A percentile compares a stretch with the other conserved stretches of the same genome.
phyloP scores from a whole-genome alignment of 1,140 invertebrate species.

The Papilio helenus region DNA sequence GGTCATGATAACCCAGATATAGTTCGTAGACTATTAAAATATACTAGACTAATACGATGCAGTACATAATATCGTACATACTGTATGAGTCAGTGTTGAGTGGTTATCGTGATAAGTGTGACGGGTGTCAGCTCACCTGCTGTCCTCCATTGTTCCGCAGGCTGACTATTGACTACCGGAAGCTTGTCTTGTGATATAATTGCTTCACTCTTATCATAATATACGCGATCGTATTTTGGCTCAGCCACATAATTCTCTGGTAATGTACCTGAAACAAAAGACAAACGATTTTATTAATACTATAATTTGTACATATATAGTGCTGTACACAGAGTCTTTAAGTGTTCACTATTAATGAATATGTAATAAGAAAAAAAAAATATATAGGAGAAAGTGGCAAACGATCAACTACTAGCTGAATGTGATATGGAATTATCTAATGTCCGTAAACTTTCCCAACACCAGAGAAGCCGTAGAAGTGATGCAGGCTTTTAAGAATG shows the following conservation, averaged over 20 bases:
- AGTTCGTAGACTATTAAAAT: too few species aligned
- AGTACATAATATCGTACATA: not conserved
- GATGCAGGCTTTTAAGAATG: too few species aligned
- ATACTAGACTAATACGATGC: not conserved
- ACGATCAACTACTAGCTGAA: too few species aligned
- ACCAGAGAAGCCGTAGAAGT: too few species aligned
- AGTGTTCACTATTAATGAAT: too few species aligned
- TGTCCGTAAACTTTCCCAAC: too few species aligned
- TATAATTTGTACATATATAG: too few species aligned
- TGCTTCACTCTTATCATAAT: conserved; percentile 47
- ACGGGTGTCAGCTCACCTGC: conserved; percentile 56
- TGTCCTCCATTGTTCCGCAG: conserved; percentile 59
- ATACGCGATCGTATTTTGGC: conserved; percentile 39
- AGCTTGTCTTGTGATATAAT: conserved; percentile 50
- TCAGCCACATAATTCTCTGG: conserved; percentile 64
- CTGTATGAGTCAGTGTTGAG: not conserved
- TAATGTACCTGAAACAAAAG: conserved; percentile 14
- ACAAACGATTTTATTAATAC: not conserved
- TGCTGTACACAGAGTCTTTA: too few species aligned
- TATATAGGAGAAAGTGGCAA: too few species aligned
- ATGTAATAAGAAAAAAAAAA: too few species aligned
- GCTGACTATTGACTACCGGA: conserved; percentile 57
- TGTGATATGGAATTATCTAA: too few species aligned
- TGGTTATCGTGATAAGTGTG: not conserved
- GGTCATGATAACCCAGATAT: too few species aligned